Base-by-base conservation (phyloP, 2,797 vertebrate species). In the Schizothorax lantsangensis region DNA sequence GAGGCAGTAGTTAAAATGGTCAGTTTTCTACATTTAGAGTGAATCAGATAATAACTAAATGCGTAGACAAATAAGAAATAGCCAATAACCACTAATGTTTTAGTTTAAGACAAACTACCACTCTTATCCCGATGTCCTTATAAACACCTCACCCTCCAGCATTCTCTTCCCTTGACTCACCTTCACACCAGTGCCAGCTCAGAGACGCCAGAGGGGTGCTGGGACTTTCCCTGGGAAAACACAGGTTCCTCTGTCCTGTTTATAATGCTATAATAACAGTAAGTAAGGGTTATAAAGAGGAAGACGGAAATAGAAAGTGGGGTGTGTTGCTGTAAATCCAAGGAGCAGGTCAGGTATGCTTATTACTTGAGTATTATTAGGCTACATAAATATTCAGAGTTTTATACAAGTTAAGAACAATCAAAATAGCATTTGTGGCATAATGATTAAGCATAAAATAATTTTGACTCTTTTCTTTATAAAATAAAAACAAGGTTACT, bases 141-240 rank as follows among this genome's bases (percentile, higher is more conserved):
- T 21, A 30, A 54, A 79, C 38, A 66, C 64, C 4, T 82, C 38
- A 36, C 15, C 14, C 80, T 79, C 36, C 54, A 57, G 68, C 81
- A 86, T 86, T 83, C 68, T 52, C 40, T 11, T 57, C n/a, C 49
- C 21, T 36, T 75, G 75, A 88, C 71, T 86, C 84, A 81, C 71
- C 54, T 30, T 69, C 69, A 47, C 80, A 79, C 12, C 71, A 33
- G 40, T 64, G 73, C 59, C 64, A 82, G 26, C 33, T 49, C 2
- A 49, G 64, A 79, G 47, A 84, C 68, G 84, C 54, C 52, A 23
- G 40, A 72, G 64, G 43, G 40, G n/a, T 49, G 69, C 23, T 40
- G 88, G 77, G 86, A 86, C 80, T 89, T 86, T 86, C 80, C 88
- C 79, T 26, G 68, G 84, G 88, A 83, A 84, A 86, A 72, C 64